Conservation (phyloP, 2,113 vertebrate genomes). For the Cepphus grylle region DNA sequence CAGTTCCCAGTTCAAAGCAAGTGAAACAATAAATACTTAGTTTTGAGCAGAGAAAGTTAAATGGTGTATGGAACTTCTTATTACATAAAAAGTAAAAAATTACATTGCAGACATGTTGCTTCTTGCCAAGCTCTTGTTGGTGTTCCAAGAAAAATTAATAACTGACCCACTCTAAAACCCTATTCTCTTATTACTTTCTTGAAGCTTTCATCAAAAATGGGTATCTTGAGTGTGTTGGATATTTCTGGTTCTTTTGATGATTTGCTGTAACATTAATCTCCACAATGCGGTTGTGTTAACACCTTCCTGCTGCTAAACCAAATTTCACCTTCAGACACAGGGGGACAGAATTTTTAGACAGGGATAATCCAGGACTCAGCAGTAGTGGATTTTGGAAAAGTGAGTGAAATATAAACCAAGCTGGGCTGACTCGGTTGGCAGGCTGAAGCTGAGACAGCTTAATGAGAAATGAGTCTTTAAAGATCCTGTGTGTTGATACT, state of each 20-base stretch:
- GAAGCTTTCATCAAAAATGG: constrained; percentile 46
- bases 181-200: constrained; percentile 14
- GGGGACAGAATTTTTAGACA: constrained; percentile 40
- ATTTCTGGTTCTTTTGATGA: constrained; percentile 54
- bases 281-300: constrained; percentile 11
- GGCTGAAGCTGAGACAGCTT: constrained; percentile 39
- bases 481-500: background rate
- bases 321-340: constrained; percentile 54
- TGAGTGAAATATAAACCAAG: constrained; percentile 54
- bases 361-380: constrained; percentile 47
- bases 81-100: background rate
- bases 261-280: constrained; percentile 18
- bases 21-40: background rate
- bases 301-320: constrained; percentile 41
- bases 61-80: background rate
- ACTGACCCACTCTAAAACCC: background rate
- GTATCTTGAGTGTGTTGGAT: background rate
- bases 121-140: constrained; percentile 10
- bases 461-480: constrained; percentile 42
- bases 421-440: background rate
- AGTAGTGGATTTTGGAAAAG: constrained; percentile 52
- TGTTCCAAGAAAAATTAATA: constrained; percentile 43
- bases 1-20: background rate
- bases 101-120: background rate
- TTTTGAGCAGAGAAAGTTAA: background rate